Conservation (phyloP, 2,888 invertebrate species). For the Stenodema calcarata region DNA sequence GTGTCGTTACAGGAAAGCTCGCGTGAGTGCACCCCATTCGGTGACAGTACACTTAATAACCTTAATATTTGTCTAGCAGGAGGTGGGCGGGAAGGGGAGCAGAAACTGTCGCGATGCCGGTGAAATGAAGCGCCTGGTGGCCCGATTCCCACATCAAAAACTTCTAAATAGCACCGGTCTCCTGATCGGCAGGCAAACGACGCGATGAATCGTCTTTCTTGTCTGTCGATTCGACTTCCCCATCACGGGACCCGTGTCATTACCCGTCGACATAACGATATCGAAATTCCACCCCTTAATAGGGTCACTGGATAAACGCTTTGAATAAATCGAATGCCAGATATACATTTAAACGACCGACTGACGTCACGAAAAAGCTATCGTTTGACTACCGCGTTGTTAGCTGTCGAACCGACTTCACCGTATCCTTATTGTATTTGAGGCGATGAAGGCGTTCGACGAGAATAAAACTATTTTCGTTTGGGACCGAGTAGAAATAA, state of each 20-base stretch:
- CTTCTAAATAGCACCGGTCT: conserved; percentile 41
- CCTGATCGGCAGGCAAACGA: conserved; percentile 31
- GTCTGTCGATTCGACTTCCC: background rate
- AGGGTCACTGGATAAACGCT: conserved; percentile 48
- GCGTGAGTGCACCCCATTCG: conserved; percentile 44
- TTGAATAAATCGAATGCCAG: conserved; percentile 36
- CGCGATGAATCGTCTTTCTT: conserved; percentile 24
- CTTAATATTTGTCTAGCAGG: conserved; percentile 40
- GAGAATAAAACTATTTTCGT: too few species aligned
- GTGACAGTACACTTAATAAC: conserved; percentile 48
- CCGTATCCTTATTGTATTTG: background rate
- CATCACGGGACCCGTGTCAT: background rate
- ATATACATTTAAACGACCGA: background rate
- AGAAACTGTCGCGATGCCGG: conserved; percentile 41
- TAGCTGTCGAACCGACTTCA: background rate
- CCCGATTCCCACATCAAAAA: conserved; percentile 49
- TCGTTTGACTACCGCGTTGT: background rate
- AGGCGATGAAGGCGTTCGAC: too few species aligned
- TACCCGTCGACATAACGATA: conserved; percentile 47
- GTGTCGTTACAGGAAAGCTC: conserved; percentile 40
- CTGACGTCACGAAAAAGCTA: conserved; percentile 13
- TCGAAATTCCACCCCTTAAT: conserved; percentile 37
- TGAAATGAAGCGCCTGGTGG: conserved; percentile 49
- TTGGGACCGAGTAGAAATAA: too few species aligned
- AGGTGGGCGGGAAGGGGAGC: background rate